Evolutionary conservation across 2,797 vertebrate species (phyloP), one percentile per base, ranked within the genome.

Genomic region (Erpetoichthys calabaricus): DNA sequence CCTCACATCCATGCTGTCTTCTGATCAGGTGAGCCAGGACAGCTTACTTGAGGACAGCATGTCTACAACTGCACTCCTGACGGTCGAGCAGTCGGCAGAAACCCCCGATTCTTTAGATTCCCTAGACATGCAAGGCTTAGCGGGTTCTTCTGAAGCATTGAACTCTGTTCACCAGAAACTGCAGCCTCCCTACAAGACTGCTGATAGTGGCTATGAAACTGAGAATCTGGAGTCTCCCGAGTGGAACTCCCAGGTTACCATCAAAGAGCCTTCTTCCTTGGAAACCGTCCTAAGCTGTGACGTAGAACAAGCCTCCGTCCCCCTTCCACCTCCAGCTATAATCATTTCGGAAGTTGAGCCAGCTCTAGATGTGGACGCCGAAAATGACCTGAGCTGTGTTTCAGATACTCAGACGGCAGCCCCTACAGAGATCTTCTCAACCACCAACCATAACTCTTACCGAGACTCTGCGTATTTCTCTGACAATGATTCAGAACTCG

Each of bases 401-500:
- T 66, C 71, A n/a, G 81, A 82, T 58, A 68, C 63, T 45, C 69
- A 74, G 44, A 57, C 69, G 0, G 51, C 4, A 6, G 64, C 51
- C 45, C 67, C 72, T 4, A 76, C 71, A 58, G 83, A 88, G 63
- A 73, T 73, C 1, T 60, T 72, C 7, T 63, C 77, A 4, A 68
- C 75, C 25, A 83, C 81, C 56, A 83, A 62, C 62, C 80, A 84
- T 51, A 75, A 82, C 69, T 84, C 84, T 0, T 93, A 99, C 42
- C 75, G 96, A 70, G 96, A 99, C 75, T 99, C 96, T 1, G 96
- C 96, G 1, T 99, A 99, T 76, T 99, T 99, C 69, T 99, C 96
- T 3, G 96, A 99, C 68, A 98, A 93, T 4, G 96, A 99, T 64
- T 92, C 87, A 0, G 96, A 99, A 63, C 76, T 89, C 0, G 96